A percentile compares a stretch with the other conserved stretches of the same genome.
phyloP scores from a whole-genome alignment of 2,888 invertebrate species.

The Anorthoa munda region DNA sequence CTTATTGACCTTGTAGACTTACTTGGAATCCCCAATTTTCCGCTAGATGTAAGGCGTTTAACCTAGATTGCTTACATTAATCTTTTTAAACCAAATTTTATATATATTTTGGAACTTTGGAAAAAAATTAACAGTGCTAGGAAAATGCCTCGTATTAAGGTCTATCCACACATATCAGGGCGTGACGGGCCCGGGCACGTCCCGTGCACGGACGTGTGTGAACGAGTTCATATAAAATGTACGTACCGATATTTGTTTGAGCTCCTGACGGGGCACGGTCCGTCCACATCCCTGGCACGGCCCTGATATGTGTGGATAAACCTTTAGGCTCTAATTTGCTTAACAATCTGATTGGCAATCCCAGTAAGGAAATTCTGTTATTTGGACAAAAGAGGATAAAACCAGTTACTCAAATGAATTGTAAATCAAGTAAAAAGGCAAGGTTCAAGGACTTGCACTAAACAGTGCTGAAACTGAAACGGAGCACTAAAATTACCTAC shows the following conservation, averaged over 20 bases:
- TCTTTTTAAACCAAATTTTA: slow-evolving; percentile 1
- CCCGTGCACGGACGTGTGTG: too few relatives aligned
- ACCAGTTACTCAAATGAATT: slow-evolving; percentile 16
- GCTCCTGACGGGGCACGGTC: too few relatives aligned
- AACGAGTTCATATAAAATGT: too few relatives aligned
- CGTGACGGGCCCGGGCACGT: too few relatives aligned
- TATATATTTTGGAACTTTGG: background rate
- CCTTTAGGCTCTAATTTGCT: background rate
- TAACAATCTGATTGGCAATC: background rate
- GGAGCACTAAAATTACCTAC: slow-evolving; percentile 38
- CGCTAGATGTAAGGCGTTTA: slow-evolving; percentile 32
- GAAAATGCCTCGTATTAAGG: background rate
- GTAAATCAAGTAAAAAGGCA: slow-evolving; percentile 32
- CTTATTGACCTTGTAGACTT: slow-evolving; percentile 35
- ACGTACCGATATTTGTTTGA: too few relatives aligned
- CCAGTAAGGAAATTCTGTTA: background rate
- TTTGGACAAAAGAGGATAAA: background rate
- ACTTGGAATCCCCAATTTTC: slow-evolving; percentile 31
- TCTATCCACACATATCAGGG: too few relatives aligned
- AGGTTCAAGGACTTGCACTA: slow-evolving; percentile 24
- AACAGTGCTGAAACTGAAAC: slow-evolving; percentile 44
- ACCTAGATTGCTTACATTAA: slow-evolving; percentile 20
- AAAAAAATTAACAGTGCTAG: background rate
- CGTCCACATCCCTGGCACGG: too few relatives aligned
- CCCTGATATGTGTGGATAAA: too few relatives aligned